Evolutionary conservation across 1,140 invertebrate species (phyloP), one percentile per base, ranked within the genome.

Genomic region (Drosophila rhopaloa): DNA sequence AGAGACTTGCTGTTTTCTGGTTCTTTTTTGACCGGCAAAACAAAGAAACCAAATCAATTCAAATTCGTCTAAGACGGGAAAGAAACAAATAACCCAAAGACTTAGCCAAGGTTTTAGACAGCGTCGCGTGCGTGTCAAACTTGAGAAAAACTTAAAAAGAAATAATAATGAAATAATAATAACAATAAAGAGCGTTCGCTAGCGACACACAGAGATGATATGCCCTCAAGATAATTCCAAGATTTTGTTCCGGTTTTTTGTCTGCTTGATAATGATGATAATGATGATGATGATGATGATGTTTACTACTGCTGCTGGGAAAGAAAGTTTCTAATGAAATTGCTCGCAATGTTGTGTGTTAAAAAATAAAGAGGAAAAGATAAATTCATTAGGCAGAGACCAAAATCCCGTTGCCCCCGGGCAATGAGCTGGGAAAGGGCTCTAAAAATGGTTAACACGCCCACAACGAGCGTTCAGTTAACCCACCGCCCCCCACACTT

Each of bases 291-390:
- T 38, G 37, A 19, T 19, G 19, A 16, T 16, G 16, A 16, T 16
- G 16, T 1, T 9, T 5, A 14, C 19, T 38, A n/a, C 53, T 46
- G 46, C n/a, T 50, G 53, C 71, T 83, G 79, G 58, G 70, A 88
- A 88, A 86, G 83, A 86, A 86, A 86, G 83, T 86, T 86, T 86
- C 79, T 83, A 88, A 86, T 79, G 58, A 88, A 86, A 76, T 81
- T 76, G 79, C 79, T 71, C 73, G 79, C 65, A 81, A 81, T 88
- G 75, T 84, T 76, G 81, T 76, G 62, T 77, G 48, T 55, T 58
- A 67, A 79, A 63, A 70, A 41, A 71, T 35, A 50, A 47, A 57
- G 50, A 57, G 43, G 55, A 71, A 54, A 46, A 71, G 38, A 71
- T 72, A 58, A 72, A 85, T 86, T 85, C 81, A 86, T 85, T 85